Evolutionary conservation across 2,797 vertebrate genomes (phyloP).

Genomic region (Aphelocoma californica): DNA sequence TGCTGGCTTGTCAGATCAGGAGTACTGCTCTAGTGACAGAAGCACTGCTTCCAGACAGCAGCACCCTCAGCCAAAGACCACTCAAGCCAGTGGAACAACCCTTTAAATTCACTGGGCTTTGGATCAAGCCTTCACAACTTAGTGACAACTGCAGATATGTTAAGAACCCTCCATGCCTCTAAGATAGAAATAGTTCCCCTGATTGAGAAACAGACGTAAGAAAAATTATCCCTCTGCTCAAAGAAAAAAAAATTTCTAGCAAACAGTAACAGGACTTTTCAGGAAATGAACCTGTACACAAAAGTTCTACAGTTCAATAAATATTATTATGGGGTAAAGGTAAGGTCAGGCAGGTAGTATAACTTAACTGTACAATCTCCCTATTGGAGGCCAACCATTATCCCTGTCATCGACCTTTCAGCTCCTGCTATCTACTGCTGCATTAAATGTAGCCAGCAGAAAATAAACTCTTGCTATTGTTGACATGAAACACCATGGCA

Average conservation of each 20-base stretch:
- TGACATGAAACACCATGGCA: background rate
- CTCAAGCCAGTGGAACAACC: background rate
- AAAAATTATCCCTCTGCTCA: background rate
- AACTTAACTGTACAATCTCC: background rate
- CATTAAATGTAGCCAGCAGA: background rate
- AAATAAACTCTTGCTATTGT: background rate
- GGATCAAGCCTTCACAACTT: background rate
- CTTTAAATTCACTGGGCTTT: background rate
- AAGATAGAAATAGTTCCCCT: background rate
- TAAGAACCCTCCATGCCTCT: background rate
- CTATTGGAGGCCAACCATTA: background rate
- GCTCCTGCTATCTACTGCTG: background rate
- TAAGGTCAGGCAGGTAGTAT: background rate
- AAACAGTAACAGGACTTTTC: background rate
- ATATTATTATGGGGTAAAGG: background rate
- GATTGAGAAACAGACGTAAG: background rate
- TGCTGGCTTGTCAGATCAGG: conserved; percentile 6
- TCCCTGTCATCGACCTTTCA: background rate
- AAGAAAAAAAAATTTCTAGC: background rate
- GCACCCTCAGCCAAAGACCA: background rate
- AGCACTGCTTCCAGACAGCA: conserved; percentile 7
- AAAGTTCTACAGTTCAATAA: background rate
- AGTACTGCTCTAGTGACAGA: background rate
- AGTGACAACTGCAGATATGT: background rate
- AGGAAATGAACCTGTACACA: background rate